phyloP scores from a whole-genome alignment of 30 jellyfish, hydroid and myxozoan species.

The Chironex yamaguchii region DNA sequence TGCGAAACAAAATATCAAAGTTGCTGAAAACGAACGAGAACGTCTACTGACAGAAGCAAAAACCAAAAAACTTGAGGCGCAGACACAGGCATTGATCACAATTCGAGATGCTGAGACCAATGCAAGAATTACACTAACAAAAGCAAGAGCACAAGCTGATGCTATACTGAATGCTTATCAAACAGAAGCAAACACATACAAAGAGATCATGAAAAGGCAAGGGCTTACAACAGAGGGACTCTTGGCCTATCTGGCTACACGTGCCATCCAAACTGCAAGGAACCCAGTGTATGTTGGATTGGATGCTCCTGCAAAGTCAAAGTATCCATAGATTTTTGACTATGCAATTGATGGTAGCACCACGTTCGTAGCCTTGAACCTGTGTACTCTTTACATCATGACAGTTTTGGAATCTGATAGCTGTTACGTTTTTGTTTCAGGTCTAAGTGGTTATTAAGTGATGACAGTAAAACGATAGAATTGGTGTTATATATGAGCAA shows the following conservation, averaged over 20 bases:
- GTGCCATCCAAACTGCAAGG: conserved; percentile 76
- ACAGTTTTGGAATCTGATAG: too few relatives aligned
- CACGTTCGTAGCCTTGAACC: too few relatives aligned
- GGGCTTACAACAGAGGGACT: conserved; percentile 56
- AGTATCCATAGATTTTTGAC: conserved; percentile 23
- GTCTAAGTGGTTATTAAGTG: too few relatives aligned
- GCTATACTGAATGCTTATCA: conserved; percentile 66
- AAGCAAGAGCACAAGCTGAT: conserved; percentile 76
- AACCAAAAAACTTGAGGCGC: conserved; percentile 72
- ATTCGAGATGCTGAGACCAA: conserved; percentile 69
- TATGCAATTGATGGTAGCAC: too few relatives aligned
- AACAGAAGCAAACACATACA: conserved; percentile 78
- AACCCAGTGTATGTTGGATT: conserved; percentile 65
- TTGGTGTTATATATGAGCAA: too few relatives aligned
- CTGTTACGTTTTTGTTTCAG: too few relatives aligned
- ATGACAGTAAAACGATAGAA: too few relatives aligned
- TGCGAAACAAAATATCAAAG: conserved; percentile 72
- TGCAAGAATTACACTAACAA: conserved; percentile 68
- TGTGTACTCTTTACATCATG: too few relatives aligned
- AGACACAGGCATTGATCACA: conserved; percentile 77
- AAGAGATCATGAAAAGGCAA: conserved; percentile 64
- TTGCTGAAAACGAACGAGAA: conserved; percentile 76
- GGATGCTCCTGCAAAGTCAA: conserved; percentile 77
- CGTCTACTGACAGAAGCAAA: conserved; percentile 77
- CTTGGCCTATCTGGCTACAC: conserved; percentile 67